A percentile compares a stretch with the other conserved stretches of the same genome.
These are phyloP conservation scores for Agrotis exclamationis DNA, from an alignment of 2,888 invertebrate species.

Conservation along the genomic window DNA sequence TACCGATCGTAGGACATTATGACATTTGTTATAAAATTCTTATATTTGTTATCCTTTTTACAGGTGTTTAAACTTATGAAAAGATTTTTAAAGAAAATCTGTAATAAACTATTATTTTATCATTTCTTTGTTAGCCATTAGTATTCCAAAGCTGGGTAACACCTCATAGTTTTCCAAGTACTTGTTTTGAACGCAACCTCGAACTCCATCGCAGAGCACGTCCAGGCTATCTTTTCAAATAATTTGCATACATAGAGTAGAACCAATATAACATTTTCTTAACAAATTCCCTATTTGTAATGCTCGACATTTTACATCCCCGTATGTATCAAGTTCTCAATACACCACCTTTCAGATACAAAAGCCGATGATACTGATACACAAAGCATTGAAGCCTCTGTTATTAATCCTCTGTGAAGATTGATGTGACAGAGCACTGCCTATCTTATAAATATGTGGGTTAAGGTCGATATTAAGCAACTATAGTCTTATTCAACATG, in stretches of 20 bases:
- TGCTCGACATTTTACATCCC: constrained; percentile 29
- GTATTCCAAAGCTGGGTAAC: too few relatives aligned
- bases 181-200: too few relatives aligned
- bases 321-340: constrained; percentile 69
- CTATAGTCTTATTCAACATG: constrained; percentile 64
- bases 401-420: constrained; percentile 84
- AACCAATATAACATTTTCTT: too few relatives aligned
- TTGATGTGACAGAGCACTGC: constrained; percentile 84
- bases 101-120: too few relatives aligned
- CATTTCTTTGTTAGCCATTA: too few relatives aligned
- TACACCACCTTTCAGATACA: constrained; percentile 77
- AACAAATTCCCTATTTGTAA: neutral
- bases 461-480: constrained; percentile 75
- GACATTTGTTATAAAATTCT: neutral
- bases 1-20: neutral
- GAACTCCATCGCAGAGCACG: too few relatives aligned
- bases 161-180: too few relatives aligned
- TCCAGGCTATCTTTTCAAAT: too few relatives aligned
- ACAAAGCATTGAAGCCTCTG: constrained; percentile 80
- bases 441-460: constrained; percentile 76
- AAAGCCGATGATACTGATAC: constrained; percentile 83
- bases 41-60: neutral
- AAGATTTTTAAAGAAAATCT: neutral
- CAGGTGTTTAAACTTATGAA: neutral
- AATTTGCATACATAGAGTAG: too few relatives aligned